Conservation (phyloP, 2,113 vertebrate species). For the Bubalus kerabau region DNA sequence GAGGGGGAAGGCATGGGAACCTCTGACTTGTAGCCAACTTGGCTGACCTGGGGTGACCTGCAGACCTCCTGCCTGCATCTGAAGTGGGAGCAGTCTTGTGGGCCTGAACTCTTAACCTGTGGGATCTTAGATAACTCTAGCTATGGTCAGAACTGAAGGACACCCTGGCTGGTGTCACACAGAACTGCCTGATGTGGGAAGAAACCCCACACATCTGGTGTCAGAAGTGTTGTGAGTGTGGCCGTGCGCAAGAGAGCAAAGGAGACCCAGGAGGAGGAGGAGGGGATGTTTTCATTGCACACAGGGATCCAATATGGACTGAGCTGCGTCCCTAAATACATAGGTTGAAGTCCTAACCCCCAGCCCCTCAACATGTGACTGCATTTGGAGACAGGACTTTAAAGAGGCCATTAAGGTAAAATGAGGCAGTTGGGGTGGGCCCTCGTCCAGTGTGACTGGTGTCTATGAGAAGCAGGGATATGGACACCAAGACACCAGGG, state of each 20-base stretch:
- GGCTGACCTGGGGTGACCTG: not conserved
- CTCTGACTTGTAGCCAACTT: not conserved
- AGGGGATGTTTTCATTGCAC: not conserved
- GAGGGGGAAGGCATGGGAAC: not conserved
- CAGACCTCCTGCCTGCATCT: not conserved
- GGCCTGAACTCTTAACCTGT: not conserved
- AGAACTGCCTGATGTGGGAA: not conserved
- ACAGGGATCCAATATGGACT: not conserved
- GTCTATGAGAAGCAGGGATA: not conserved
- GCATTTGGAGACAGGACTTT: not conserved
- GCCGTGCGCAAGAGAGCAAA: not conserved
- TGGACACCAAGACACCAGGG: not conserved
- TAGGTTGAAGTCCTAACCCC: not conserved
- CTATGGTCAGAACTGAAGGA: not conserved
- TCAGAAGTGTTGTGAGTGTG: not conserved
- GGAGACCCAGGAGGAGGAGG: not conserved
- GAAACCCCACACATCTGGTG: too few relatives aligned
- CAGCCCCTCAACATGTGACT: not conserved
- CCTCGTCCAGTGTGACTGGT: not conserved
- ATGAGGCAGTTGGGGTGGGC: not conserved
- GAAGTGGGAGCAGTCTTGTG: not conserved
- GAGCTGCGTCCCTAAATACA: not conserved
- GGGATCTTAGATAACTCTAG: not conserved
- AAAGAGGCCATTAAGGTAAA: not conserved
- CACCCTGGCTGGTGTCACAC: not conserved